Conservation (phyloP, 2,797 vertebrate genomes). For the Sardinella longiceps region DNA sequence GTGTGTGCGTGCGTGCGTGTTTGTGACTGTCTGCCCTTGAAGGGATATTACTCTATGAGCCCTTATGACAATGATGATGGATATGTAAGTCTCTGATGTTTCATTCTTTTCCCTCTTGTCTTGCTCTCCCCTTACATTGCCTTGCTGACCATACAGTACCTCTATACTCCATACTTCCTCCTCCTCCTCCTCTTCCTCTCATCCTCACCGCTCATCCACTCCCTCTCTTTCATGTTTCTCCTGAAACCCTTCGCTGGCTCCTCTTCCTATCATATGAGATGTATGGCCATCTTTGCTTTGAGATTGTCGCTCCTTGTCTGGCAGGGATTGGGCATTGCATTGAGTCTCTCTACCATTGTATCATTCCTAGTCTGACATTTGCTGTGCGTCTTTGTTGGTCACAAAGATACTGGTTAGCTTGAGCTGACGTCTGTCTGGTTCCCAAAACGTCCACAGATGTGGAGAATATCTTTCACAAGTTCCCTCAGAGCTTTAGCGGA, state of each 20-base stretch:
- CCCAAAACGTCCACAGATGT: background rate
- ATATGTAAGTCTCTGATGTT: slow-evolving; percentile 90
- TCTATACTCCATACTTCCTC: slow-evolving; percentile 17
- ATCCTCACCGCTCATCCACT: background rate
- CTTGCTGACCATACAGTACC: slow-evolving; percentile 15
- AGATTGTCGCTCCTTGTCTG: slow-evolving; percentile 52
- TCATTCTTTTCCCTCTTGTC: slow-evolving; percentile 60
- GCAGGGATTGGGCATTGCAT: slow-evolving; percentile 23
- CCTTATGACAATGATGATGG: slow-evolving; percentile 92
- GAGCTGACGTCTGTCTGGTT: background rate
- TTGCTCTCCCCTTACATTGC: slow-evolving; percentile 49
- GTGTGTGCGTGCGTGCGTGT: slow-evolving; percentile 46
- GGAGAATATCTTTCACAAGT: background rate
- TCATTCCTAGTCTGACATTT: background rate
- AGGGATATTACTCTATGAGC: slow-evolving; percentile 94
- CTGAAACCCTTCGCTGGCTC: slow-evolving; percentile 39
- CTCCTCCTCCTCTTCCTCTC: background rate
- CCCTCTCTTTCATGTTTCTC: slow-evolving; percentile 37
- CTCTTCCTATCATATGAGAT: slow-evolving; percentile 42
- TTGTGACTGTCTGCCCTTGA: slow-evolving; percentile 78
- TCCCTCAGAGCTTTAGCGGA: background rate
- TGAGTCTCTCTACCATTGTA: slow-evolving; percentile 28
- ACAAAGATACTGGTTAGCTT: background rate
- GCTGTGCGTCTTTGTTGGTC: background rate
- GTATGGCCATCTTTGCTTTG: slow-evolving; percentile 41